A percentile compares a stretch with the other conserved stretches of the same genome.
These are phyloP conservation scores for Hirtodrosophila confusa DNA, from an alignment of 2,888 invertebrate genomes.

Conservation along the genomic window DNA sequence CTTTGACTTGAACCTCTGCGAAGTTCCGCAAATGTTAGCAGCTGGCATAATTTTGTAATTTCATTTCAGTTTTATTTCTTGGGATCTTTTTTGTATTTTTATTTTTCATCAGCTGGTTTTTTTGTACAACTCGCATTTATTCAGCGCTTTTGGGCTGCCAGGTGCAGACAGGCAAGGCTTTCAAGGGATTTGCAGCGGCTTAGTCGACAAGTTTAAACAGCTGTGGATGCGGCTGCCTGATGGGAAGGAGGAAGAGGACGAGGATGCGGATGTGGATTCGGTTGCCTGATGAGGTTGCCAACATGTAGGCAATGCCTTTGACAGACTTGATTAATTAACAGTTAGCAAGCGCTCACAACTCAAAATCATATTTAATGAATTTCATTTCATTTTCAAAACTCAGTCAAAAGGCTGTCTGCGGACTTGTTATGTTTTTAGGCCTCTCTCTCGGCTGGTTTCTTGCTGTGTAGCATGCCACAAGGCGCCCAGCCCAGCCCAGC, in stretches of 20 bases:
- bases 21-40: conserved; percentile 50
- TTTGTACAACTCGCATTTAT: conserved; percentile 32
- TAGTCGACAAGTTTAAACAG: conserved; percentile 71
- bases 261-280: conserved; percentile 13
- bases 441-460: not conserved
- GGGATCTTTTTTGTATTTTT: conserved; percentile 36
- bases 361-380: conserved; percentile 48
- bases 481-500: not conserved
- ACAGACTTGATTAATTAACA: conserved; percentile 60
- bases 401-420: conserved; percentile 9
- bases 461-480: conserved; percentile 25
- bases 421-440: too few species aligned
- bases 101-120: conserved; percentile 17
- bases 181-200: conserved; percentile 70
- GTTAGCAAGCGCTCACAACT: conserved; percentile 28
- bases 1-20: conserved; percentile 48
- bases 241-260: conserved; percentile 22
- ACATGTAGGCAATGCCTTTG: conserved; percentile 52
- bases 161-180: conserved; percentile 71
- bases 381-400: conserved; percentile 38
- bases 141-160: conserved; percentile 43
- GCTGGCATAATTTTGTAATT: conserved; percentile 78
- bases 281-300: conserved; percentile 17
- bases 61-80: conserved; percentile 43
- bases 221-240: conserved; percentile 41